Conservation (phyloP, 2,888 invertebrate genomes). For the Archips crataeganus region DNA sequence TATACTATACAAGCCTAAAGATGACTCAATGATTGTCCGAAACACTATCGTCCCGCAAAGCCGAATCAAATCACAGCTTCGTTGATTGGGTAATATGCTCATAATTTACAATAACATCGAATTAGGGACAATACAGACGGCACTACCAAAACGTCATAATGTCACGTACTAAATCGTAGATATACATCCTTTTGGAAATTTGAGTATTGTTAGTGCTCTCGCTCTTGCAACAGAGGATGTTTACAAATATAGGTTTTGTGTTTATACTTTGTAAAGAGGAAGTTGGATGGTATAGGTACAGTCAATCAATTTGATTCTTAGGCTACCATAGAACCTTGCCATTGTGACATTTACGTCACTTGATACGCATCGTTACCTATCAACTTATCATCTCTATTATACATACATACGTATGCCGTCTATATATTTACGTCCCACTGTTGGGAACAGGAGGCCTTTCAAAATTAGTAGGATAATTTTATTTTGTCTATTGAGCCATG, state of each 20-base stretch:
- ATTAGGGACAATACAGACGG: conserved; percentile 1
- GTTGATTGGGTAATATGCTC: conserved; percentile 26
- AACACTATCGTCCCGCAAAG: background rate
- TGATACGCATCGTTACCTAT: too few relatives aligned
- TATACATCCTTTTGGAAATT: background rate
- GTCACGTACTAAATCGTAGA: background rate
- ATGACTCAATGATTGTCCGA: background rate
- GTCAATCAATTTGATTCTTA: background rate
- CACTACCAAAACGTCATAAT: background rate
- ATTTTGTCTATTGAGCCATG: too few relatives aligned
- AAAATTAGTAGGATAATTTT: too few relatives aligned
- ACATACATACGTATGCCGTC: too few relatives aligned
- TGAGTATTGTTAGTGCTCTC: background rate
- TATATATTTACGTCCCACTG: too few relatives aligned
- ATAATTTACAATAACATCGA: conserved; percentile 32
- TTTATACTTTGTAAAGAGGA: background rate
- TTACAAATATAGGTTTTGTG: background rate
- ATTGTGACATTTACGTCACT: too few relatives aligned
- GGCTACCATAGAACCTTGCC: too few relatives aligned
- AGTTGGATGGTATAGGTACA: background rate
- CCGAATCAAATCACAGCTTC: background rate
- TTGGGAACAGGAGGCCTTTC: too few relatives aligned
- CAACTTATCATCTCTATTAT: too few relatives aligned
- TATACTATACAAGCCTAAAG: too few relatives aligned
- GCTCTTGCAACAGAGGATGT: background rate